Evolutionary conservation across 2,797 vertebrate genomes (phyloP).

Genomic region (Danio jaintianensis): DNA sequence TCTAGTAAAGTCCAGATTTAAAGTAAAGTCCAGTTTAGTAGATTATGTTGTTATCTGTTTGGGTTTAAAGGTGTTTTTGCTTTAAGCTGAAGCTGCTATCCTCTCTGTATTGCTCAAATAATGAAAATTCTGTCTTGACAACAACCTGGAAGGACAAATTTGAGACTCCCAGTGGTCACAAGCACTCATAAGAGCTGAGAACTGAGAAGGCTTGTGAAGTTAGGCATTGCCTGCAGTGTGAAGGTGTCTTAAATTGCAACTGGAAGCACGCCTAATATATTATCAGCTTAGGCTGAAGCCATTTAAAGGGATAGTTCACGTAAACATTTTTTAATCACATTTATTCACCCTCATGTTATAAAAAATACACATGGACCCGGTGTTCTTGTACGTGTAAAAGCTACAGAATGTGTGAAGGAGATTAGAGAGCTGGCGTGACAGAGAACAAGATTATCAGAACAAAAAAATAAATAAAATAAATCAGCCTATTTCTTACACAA

Average conservation of each 20-base stretch:
- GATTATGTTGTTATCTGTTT: constrained; percentile 9
- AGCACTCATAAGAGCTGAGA: not conserved
- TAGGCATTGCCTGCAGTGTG: not conserved
- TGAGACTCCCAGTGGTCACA: not conserved
- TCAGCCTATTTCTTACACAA: too few species aligned
- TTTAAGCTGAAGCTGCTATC: not conserved
- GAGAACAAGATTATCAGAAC: too few species aligned
- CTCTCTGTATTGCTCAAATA: constrained; percentile 15
- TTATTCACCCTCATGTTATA: too few species aligned
- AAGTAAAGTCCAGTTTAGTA: too few species aligned
- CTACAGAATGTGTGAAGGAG: not conserved
- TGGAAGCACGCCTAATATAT: not conserved
- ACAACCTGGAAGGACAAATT: not conserved
- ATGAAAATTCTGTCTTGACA: not conserved
- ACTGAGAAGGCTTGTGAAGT: not conserved
- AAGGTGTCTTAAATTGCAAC: not conserved
- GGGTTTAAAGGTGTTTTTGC: constrained; percentile 40
- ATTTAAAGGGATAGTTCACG: not conserved
- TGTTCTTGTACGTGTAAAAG: not conserved
- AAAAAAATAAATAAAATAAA: too few species aligned
- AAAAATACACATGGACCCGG: not conserved
- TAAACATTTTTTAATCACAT: not conserved
- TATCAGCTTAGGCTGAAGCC: not conserved
- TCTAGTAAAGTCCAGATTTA: too few species aligned
- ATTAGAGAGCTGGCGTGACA: too few species aligned